Base-by-base conservation (phyloP, 2,113 vertebrate genomes). In the Nicator chloris region DNA sequence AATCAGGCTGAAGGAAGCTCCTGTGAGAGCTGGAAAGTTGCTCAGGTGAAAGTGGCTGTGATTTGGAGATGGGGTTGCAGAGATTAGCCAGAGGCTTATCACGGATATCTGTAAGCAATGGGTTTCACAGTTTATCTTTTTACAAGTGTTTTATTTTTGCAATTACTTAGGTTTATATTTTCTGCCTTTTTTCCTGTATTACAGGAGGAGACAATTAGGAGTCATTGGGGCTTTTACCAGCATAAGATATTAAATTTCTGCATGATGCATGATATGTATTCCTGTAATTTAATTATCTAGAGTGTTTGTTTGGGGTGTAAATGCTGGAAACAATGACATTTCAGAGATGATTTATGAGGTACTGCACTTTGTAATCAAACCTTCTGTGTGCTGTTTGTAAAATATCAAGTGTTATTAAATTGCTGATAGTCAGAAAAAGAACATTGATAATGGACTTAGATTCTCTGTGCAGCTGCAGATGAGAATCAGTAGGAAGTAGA, bases 201-300 rank as follows among this genome's bases (percentile, higher is more conserved):
- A 11, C 24, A 40, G 37, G 30, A 77, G 3, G 23, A 90, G 23
- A 45, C 28, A 70, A 49, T 49, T 86, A 59, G 8, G 47, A 81
- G 92, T 69, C 28, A 63, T 2, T 47, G 65, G 11, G 42, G 11
- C 39, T 93, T 88, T 94, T 86, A 63, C 16, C 42, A 76, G 30
- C 27, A 54, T 54, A 63, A 87, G 13, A 54, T 83, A 47, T 53
- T 83, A 50, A 10, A 63, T 81, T 79, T 90, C 47, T 92, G 30
- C 19, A 27, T 93, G 80, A 88, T 68, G 37, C 57, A 79, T 90
- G 59, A 53, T 86, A 47, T 7, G 7, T 88, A 61, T 93, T 92
- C 54, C 69, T 88, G 51, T 90, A 92, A 90, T 86, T 92, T 77
- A 90, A 81, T 95, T 53, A 88, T 78, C 50, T 77, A 42, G 39